Evolutionary conservation across 2,888 invertebrate species (phyloP).

Genomic region (Celastrina argiolus): DNA sequence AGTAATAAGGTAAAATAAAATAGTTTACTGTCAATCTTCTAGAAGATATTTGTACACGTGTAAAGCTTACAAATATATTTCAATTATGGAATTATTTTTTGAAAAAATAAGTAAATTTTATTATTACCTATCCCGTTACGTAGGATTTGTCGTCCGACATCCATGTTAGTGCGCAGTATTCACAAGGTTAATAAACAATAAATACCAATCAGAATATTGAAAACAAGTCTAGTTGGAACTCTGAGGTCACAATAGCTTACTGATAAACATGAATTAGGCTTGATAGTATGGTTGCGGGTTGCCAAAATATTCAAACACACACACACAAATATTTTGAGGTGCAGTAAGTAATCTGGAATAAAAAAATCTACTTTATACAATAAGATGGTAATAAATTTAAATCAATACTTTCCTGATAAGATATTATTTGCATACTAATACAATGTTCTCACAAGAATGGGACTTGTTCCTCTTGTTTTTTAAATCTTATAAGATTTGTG

Average conservation of each 20-base stretch:
- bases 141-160: not conserved
- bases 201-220: conserved; percentile 8
- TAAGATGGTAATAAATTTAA: too few species aligned
- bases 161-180: conserved; percentile 11
- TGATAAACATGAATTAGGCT: not conserved
- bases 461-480: too few species aligned
- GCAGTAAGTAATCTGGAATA: not conserved
- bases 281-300: not conserved
- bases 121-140: not conserved
- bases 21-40: conserved; percentile 38
- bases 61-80: conserved; percentile 27
- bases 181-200: conserved; percentile 16
- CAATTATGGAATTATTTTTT: not conserved
- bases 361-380: too few species aligned
- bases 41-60: conserved; percentile 49
- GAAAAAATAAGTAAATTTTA: not conserved
- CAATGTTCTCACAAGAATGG: too few species aligned
- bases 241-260: not conserved
- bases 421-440: too few species aligned
- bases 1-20: conserved; percentile 60
- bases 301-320: not conserved
- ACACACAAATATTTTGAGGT: not conserved
- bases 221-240: not conserved
- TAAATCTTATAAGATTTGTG: too few species aligned
- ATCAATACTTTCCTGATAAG: too few species aligned